Evolutionary conservation across 2,113 vertebrate species (phyloP), one percentile per base, ranked within the genome.

Genomic region (Passer domesticus): DNA sequence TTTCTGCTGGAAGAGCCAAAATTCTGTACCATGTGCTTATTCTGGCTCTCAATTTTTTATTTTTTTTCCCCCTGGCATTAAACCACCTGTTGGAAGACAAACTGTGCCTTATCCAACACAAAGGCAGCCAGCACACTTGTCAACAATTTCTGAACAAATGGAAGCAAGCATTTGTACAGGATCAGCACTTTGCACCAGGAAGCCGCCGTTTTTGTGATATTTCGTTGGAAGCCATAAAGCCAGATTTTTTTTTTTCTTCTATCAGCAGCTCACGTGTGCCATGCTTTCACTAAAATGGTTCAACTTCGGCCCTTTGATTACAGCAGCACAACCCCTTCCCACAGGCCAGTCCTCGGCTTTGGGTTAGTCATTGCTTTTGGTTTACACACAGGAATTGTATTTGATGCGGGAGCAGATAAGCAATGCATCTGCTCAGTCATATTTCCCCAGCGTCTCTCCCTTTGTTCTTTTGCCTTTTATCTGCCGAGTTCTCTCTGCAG

Each of bases 401-500:
- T 75, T 75, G 90, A 94, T 86, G 79, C 3, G 0, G 66, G 83
- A 90, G 85, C 31, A 92, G 92, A 94, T 94, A 96, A 90, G 79
- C 15, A 11, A 46, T 68, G 60, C 60, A 68, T 90, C 91, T 95
- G 85, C 90, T 91, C 82, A 1, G 25, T 88, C 72, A 24, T 89
- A 89, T 83, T 92, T 88, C 90, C 82, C 66, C 77, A 84, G 80
- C 21, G 10, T 41, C 60, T 70, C 35, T 93, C 39, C 52, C 86
- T 97, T 88, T 96, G 83, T 94, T 94, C 88, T 97, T 92, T 84
- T 28, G 60, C 66, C 69, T 96, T 89, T 95, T 66, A 89, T 89
- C 68, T 6, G 4, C 37, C 4, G 15, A 9, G 9, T 39, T 91
- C 31, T 83, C 56, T 79, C 87, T 63, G 58, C 53, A 87, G 49